These are phyloP conservation scores for zebrafish (Danio rerio) DNA, from an alignment of 2,113 vertebrate genomes.

Conservation along the genomic window GRCz12tu NC_133200.1:36072501-36073000, in stretches of 20 bases:
- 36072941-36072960: too few relatives aligned
- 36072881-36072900: background rate
- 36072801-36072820: conserved; percentile 18
- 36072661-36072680: background rate
- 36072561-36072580: background rate
- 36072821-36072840: conserved; percentile 43
- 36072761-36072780: conserved; percentile 38
- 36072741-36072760: conserved; percentile 29
- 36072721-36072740: conserved; percentile 33
- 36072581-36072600: background rate
- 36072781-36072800: conserved; percentile 38
- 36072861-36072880: too few relatives aligned
- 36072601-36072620: background rate
- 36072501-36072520: too few relatives aligned
- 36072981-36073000: too few relatives aligned
- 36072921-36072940: too few relatives aligned
- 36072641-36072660: conserved; percentile 20
- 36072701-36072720: background rate
- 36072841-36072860: too few relatives aligned
- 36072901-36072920: too few relatives aligned
- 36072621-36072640: conserved; percentile 36
- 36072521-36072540: too few relatives aligned
- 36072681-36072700: conserved; percentile 16
- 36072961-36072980: too few relatives aligned
- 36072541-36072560: background rate